Evolutionary conservation across 2,113 vertebrate genomes (phyloP).

Genomic region (Ursus arctos): DNA sequence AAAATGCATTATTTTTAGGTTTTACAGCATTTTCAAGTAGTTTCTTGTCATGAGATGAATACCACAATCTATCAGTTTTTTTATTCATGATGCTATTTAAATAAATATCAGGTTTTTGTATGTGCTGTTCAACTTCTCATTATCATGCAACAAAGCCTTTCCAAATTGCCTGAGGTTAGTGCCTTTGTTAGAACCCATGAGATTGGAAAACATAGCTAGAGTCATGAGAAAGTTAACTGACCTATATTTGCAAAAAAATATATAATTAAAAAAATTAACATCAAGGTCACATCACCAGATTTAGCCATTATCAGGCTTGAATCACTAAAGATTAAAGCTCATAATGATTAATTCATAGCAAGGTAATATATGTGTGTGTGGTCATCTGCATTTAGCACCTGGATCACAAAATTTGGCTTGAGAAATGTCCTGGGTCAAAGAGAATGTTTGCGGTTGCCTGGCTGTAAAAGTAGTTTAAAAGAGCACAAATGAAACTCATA

Average conservation of each 20-base stretch:
- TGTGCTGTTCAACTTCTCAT: slow-evolving; percentile 64
- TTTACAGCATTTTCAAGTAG: slow-evolving; percentile 59
- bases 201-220: slow-evolving; percentile 23
- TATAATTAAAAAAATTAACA: slow-evolving; percentile 46
- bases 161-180: slow-evolving; percentile 60
- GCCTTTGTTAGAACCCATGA: slow-evolving; percentile 52
- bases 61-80: slow-evolving; percentile 48
- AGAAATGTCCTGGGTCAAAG: slow-evolving; percentile 8
- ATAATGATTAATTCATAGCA: slow-evolving; percentile 25
- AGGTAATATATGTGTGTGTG: background rate
- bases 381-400: background rate
- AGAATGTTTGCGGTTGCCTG: background rate
- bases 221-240: slow-evolving; percentile 61
- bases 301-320: slow-evolving; percentile 47
- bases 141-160: slow-evolving; percentile 62
- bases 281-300: background rate
- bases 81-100: slow-evolving; percentile 75
- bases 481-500: background rate
- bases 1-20: slow-evolving; percentile 77
- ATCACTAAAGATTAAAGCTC: slow-evolving; percentile 22
- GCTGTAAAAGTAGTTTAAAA: slow-evolving; percentile 24
- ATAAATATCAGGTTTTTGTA: slow-evolving; percentile 69
- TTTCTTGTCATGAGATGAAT: slow-evolving; percentile 59
- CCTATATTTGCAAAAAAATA: slow-evolving; percentile 56
- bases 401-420: slow-evolving; percentile 3